These are phyloP conservation scores for Pollachius pollachius DNA, from an alignment of 2,113 vertebrate species.

Conservation along the genomic window DNA sequence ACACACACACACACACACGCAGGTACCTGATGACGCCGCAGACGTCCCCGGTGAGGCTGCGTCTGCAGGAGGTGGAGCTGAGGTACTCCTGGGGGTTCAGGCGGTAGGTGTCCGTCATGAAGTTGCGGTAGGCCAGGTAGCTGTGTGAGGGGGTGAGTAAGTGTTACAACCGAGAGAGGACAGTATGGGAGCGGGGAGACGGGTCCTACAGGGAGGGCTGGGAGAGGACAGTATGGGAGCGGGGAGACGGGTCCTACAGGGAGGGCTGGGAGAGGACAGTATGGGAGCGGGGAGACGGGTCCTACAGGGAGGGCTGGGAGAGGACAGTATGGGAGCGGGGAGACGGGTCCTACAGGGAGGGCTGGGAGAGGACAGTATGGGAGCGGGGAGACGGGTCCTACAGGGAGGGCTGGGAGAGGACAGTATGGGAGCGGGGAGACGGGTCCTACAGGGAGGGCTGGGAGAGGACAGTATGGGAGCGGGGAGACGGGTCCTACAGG, in stretches of 20 bases:
- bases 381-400: too few relatives aligned
- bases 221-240: background rate
- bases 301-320: too few relatives aligned
- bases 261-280: background rate
- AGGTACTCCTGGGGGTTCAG: slow-evolving; percentile 96
- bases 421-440: background rate
- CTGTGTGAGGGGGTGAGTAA: slow-evolving; percentile 59
- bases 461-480: background rate
- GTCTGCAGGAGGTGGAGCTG: slow-evolving; percentile 90
- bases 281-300: background rate
- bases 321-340: background rate
- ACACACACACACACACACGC: background rate
- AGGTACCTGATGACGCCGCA: slow-evolving; percentile 81
- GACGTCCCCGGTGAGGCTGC: slow-evolving; percentile 95
- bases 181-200: background rate
- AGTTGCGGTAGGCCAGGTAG: slow-evolving; percentile 96
- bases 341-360: background rate
- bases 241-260: background rate
- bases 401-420: background rate
- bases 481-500: background rate
- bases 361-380: background rate
- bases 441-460: background rate
- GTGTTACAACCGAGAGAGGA: background rate
- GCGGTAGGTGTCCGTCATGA: slow-evolving; percentile 97
- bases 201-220: too few relatives aligned